Evolutionary conservation across 2,888 invertebrate species (phyloP).

Genomic region (Ophion obscuratus): DNA sequence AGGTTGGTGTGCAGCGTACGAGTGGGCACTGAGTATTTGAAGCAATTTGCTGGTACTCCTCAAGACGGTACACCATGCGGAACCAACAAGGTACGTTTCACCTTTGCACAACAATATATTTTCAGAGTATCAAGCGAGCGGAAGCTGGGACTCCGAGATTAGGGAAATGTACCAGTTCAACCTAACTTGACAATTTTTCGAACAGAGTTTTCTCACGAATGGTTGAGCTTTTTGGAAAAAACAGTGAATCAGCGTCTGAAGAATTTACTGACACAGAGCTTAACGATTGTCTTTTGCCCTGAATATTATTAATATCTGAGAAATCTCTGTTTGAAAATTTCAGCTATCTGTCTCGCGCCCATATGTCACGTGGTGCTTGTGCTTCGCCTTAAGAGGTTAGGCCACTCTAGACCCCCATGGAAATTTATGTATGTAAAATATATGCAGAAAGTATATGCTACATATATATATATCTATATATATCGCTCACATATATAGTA

Average conservation of each 20-base stretch:
- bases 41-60: neutral
- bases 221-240: neutral
- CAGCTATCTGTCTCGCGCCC: too few relatives aligned
- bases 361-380: too few relatives aligned
- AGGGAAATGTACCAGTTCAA: neutral
- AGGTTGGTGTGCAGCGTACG: neutral
- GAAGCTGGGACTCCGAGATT: neutral
- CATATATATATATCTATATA: too few relatives aligned
- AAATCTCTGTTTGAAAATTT: neutral
- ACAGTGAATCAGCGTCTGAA: neutral
- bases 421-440: too few relatives aligned
- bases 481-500: too few relatives aligned
- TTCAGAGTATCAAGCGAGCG: neutral
- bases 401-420: too few relatives aligned
- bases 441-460: too few relatives aligned
- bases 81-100: neutral
- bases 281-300: too few relatives aligned
- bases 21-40: neutral
- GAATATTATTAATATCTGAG: neutral
- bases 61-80: neutral
- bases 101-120: neutral
- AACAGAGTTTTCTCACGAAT: neutral
- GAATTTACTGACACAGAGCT: too few relatives aligned
- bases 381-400: too few relatives aligned
- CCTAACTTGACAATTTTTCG: neutral